Evolutionary conservation across 2,797 vertebrate genomes (phyloP).

Genomic region (Odontamblyopus rebecca): DNA sequence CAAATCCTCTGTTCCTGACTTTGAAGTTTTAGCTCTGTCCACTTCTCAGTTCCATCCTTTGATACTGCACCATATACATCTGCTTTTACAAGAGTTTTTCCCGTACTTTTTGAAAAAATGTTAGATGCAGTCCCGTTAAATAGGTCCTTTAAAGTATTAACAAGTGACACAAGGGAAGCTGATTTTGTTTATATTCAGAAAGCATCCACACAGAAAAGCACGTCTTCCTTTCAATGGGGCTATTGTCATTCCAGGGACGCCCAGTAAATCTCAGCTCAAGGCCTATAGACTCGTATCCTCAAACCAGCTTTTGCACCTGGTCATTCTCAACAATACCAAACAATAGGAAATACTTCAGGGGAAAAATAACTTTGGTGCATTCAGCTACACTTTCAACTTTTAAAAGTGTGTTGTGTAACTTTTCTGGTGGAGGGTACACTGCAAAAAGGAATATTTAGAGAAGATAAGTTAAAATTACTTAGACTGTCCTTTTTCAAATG

Average conservation of each 20-base stretch:
- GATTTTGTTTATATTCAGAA: not conserved
- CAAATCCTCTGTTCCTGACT: not conserved
- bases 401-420: no score
- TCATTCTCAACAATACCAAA: constrained; percentile 1
- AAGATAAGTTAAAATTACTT: no score
- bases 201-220: not conserved
- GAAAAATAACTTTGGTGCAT: not conserved
- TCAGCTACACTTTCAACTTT: not conserved
- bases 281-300: constrained; percentile 5
- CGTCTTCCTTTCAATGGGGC: not conserved
- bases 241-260: constrained; percentile 10
- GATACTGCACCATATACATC: no score
- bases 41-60: not conserved
- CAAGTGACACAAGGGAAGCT: not conserved
- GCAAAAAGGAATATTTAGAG: no score
- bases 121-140: not conserved
- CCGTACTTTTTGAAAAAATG: not conserved
- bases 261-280: constrained; percentile 10
- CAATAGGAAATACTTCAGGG: not conserved
- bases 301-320: not conserved
- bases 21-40: not conserved
- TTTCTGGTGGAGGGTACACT: no score
- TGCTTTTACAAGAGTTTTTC: not conserved
- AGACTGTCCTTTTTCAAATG: no score
- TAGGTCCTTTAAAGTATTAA: not conserved